phyloP scores from a whole-genome alignment of 1,140 invertebrate species.

The Venturia canescens region DNA sequence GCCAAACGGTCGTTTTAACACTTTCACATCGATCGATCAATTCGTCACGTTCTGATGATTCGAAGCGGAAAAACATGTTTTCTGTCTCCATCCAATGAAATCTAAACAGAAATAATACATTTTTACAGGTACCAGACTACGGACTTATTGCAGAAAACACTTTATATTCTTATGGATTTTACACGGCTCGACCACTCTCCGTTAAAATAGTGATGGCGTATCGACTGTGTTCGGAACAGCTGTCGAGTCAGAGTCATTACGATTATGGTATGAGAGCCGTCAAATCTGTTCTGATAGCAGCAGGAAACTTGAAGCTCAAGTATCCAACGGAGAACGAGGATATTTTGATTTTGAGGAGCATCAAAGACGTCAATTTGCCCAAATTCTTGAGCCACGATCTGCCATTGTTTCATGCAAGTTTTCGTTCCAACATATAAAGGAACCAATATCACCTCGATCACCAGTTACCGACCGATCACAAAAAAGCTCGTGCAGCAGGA shows the following conservation, averaged over 20 bases:
- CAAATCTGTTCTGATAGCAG: slow-evolving; percentile 93
- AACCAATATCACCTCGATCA: too few species aligned
- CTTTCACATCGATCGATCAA: too few species aligned
- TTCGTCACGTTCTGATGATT: too few species aligned
- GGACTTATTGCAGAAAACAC: slow-evolving; percentile 96
- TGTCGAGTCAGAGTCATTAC: slow-evolving; percentile 96
- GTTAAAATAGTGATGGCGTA: slow-evolving; percentile 97
- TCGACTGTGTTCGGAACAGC: slow-evolving; percentile 94
- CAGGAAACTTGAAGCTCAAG: slow-evolving; percentile 92
- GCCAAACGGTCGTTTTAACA: not conserved
- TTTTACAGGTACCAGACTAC: slow-evolving; percentile 89
- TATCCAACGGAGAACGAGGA: slow-evolving; percentile 91
- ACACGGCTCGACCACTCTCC: slow-evolving; percentile 90
- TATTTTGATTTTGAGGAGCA: slow-evolving; percentile 89
- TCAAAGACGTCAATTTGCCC: slow-evolving; percentile 95
- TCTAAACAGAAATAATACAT: not conserved
- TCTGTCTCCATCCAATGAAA: not conserved
- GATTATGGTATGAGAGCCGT: slow-evolving; percentile 96
- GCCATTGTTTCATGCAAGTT: slow-evolving; percentile 85
- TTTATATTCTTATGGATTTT: slow-evolving; percentile 95
- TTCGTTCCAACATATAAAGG: too few species aligned
- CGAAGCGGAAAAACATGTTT: not conserved
- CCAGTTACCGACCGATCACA: too few species aligned
- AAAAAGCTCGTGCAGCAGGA: too few species aligned
- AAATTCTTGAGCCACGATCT: slow-evolving; percentile 94